Evolutionary conservation across 2,888 invertebrate genomes (phyloP), one percentile per base, ranked within the genome.

Genomic region (Hanleya hanleyi): DNA sequence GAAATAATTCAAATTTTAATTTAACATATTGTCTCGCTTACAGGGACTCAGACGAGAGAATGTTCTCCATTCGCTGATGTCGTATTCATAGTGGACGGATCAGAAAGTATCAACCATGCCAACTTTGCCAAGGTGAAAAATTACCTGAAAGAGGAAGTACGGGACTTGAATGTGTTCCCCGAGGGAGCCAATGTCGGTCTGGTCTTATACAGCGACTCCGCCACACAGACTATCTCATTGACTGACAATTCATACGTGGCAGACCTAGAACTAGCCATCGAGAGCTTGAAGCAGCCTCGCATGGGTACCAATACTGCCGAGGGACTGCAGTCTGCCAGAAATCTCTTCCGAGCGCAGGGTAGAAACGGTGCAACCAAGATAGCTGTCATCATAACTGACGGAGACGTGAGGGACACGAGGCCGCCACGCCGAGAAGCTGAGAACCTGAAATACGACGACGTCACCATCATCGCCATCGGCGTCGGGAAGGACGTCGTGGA

Each of bases 1-100:
- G n/a, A n/a, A n/a, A n/a, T n/a, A n/a, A n/a, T n/a, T n/a, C n/a
- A n/a, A n/a, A n/a, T n/a, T n/a, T n/a, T n/a, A n/a, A n/a, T n/a
- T n/a, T n/a, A n/a, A n/a, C n/a, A n/a, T n/a, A n/a, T n/a, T n/a
- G n/a, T n/a, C n/a, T n/a, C n/a, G n/a, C n/a, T n/a, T n/a, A n/a
- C n/a, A n/a, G n/a, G n/a, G n/a, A n/a, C n/a, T n/a, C n/a, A n/a
- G n/a, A n/a, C n/a, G n/a, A n/a, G n/a, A n/a, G 57, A 32, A 57
- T 57, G 57, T 32, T 57, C 57, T 57, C 57, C 57, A 22, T 57
- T 57, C 29, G 57, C 57, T 57, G 64, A 64, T 35, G 64, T 64
- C 37, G 15, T 64, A 15, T 64, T 64, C 26, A 37, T 64, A 9
- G 3, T 64, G 36, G 64, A 64, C 38, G 64, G 37, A 12, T 64